Evolutionary conservation across 1,140 invertebrate genomes (phyloP).

Genomic region (Bilobella aurantiaca): DNA sequence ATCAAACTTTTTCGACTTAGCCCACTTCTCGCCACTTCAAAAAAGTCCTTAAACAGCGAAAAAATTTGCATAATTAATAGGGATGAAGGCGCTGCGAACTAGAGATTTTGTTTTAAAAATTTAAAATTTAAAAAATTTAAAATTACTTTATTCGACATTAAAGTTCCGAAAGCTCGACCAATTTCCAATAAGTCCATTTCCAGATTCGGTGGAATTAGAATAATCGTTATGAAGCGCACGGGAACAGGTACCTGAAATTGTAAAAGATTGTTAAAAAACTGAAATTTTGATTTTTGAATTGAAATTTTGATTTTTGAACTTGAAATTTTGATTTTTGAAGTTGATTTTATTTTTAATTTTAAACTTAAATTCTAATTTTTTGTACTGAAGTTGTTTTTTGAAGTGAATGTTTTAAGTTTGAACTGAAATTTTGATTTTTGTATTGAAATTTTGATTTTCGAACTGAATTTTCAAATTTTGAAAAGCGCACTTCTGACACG

Average conservation of each 20-base stretch:
- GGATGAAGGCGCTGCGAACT: neutral
- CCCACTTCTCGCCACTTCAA: constrained; percentile 81
- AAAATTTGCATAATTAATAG: too few species aligned
- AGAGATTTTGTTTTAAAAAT: constrained; percentile 8
- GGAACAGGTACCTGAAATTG: constrained; percentile 52
- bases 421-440: too few species aligned
- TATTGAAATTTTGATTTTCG: too few species aligned
- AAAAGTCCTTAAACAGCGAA: constrained; percentile 54
- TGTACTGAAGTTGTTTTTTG: too few species aligned
- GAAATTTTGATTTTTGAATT: too few species aligned
- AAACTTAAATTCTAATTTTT: too few species aligned
- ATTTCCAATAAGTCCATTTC: constrained; percentile 91
- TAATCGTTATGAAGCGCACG: constrained; percentile 83
- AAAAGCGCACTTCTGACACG: constrained; percentile 79
- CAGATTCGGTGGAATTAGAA: constrained; percentile 69
- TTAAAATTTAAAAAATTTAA: neutral
- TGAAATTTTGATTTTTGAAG: too few species aligned
- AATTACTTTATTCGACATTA: constrained; percentile 79
- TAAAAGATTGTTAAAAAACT: neutral
- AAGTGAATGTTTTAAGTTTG: too few species aligned
- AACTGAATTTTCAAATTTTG: too few species aligned
- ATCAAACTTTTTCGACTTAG: constrained; percentile 72
- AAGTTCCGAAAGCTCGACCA: constrained; percentile 84
- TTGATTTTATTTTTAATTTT: too few species aligned
- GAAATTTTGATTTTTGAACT: too few species aligned